These are phyloP conservation scores for Agelas oroides DNA, from an alignment of 37 sponge, comb jelly and placozoan genomes.

Conservation along the genomic window DNA sequence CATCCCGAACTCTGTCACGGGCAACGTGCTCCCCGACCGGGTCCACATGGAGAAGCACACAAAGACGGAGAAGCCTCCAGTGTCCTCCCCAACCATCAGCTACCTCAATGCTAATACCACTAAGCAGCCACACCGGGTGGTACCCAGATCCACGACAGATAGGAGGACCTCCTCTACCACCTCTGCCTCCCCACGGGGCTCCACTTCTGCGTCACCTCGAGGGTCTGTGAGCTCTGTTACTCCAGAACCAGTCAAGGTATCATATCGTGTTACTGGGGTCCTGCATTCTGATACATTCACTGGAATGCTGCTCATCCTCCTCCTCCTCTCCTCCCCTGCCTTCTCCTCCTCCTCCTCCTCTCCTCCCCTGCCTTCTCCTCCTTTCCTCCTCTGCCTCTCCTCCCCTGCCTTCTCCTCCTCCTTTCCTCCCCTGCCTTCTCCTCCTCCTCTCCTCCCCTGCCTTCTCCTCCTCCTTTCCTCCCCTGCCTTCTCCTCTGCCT, in stretches of 20 bases:
- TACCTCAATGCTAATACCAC: slow-evolving; percentile 31
- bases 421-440: too few relatives aligned
- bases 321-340: too few relatives aligned
- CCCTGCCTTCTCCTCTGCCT: too few relatives aligned
- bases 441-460: too few relatives aligned
- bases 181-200: neutral
- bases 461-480: too few relatives aligned
- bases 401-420: too few relatives aligned
- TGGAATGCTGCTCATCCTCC: too few relatives aligned
- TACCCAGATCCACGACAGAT: neutral
- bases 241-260: slow-evolving; percentile 30
- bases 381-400: too few relatives aligned
- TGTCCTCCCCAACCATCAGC: slow-evolving; percentile 16
- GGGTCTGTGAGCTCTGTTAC: slow-evolving; percentile 21
- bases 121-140: neutral
- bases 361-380: too few relatives aligned
- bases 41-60: slow-evolving; percentile 26
- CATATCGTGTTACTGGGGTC: slow-evolving; percentile 29
- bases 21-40: slow-evolving; percentile 50
- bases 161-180: neutral
- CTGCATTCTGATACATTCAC: too few relatives aligned
- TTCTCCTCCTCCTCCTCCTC: too few relatives aligned
- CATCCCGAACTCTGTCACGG: slow-evolving; percentile 73
- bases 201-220: neutral
- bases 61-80: slow-evolving; percentile 22